These are phyloP conservation scores for Aphis gossypii DNA, from an alignment of 1,140 invertebrate genomes.

Conservation along the genomic window DNA sequence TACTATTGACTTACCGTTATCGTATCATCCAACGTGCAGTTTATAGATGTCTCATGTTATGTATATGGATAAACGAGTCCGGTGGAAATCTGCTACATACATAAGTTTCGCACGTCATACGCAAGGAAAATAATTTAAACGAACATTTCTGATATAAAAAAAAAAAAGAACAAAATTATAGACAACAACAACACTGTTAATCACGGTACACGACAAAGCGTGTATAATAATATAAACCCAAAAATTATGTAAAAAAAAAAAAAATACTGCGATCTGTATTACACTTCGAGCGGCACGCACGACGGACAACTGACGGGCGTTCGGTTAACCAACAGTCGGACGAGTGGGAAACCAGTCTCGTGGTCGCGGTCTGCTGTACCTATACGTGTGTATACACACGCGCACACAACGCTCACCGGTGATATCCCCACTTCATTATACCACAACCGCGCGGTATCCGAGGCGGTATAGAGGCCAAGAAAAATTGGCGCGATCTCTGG, in stretches of 20 bases:
- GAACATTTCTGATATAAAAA: neutral
- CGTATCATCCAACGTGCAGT: neutral
- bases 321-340: neutral
- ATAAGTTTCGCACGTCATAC: neutral
- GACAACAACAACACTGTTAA: neutral
- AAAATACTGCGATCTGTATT: no score
- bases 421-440: conserved; percentile 6
- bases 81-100: neutral
- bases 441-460: neutral
- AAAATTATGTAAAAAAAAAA: neutral
- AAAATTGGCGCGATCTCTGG: neutral
- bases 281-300: neutral
- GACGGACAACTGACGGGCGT: neutral
- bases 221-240: neutral
- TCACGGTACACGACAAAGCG: neutral
- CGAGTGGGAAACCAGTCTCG: conserved; percentile 55
- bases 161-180: neutral
- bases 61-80: neutral
- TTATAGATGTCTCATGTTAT: neutral
- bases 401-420: neutral
- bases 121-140: neutral
- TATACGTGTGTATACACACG: neutral
- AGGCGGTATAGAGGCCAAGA: neutral
- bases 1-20: neutral
- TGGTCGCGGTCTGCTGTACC: neutral